Percentiles rank a stretch among this genome's conserved stretches.
Conservation (phyloP, 64 coral and sea anemone species). For the Montipora efflorescens region DNA sequence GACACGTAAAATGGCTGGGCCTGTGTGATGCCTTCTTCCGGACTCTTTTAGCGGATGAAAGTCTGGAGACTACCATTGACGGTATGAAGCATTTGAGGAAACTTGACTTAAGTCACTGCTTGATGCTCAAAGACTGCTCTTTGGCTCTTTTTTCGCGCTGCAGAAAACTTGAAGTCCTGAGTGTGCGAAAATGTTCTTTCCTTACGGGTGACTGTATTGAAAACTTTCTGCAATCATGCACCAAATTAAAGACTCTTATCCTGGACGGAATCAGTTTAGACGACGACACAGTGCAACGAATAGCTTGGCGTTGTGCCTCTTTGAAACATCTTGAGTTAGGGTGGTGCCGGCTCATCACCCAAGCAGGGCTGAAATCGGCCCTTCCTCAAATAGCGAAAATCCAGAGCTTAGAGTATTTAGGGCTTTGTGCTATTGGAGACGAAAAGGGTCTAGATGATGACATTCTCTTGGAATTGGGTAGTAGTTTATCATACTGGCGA, state of each 20-base stretch:
- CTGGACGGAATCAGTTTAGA: constrained; percentile 86
- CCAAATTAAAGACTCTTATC: constrained; percentile 50
- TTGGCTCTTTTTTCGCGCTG: constrained; percentile 43
- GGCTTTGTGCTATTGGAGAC: constrained; percentile 47
- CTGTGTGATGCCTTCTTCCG: constrained; percentile 71
- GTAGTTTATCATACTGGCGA: constrained; percentile 16
- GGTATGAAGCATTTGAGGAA: constrained; percentile 55
- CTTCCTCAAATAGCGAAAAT: constrained; percentile 42
- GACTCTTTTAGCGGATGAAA: constrained; percentile 9
- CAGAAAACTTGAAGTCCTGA: constrained; percentile 63
- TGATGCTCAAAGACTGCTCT: constrained; percentile 51
- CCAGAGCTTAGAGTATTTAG: constrained; percentile 56
- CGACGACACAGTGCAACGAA: constrained; percentile 32
- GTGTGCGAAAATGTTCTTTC: constrained; percentile 71
- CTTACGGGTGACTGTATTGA: constrained; percentile 48
- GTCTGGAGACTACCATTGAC: constrained; percentile 5
- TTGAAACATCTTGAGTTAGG: constrained; percentile 78
- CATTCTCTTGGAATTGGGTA: constrained; percentile 32
- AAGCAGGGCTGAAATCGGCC: constrained; percentile 32
- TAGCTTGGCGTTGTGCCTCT: constrained; percentile 48
- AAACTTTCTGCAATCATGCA: constrained; percentile 57
- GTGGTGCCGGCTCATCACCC: constrained; percentile 69
- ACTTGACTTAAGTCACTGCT: constrained; percentile 78
- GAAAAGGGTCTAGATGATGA: constrained; percentile 35
- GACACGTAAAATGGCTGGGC: constrained; percentile 69